Conservation (phyloP, 2,888 invertebrate genomes). For the Digitonthophagus gazella region DNA sequence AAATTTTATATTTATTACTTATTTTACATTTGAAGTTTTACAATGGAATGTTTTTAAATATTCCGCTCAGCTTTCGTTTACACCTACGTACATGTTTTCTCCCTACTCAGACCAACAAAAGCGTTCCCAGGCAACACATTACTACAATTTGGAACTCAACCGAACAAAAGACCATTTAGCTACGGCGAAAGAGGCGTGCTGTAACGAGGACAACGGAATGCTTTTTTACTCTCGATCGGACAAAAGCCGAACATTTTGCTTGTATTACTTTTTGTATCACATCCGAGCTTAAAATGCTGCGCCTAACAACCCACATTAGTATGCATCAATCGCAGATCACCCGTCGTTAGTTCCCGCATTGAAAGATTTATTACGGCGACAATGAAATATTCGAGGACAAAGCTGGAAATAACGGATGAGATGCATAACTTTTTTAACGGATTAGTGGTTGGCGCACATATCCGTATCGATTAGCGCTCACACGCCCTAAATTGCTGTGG, state of each 20-base stretch:
- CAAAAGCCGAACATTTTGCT: background rate
- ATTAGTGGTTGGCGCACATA: background rate
- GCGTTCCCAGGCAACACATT: background rate
- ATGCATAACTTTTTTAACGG: background rate
- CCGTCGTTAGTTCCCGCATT: background rate
- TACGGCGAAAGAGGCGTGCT: background rate
- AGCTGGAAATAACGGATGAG: background rate
- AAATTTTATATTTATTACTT: too few species aligned
- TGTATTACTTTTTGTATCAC: background rate
- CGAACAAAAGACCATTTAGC: background rate
- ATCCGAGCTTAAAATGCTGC: background rate
- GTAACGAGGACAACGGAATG: background rate
- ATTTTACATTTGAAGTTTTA: background rate
- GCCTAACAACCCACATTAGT: background rate
- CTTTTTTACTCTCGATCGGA: background rate
- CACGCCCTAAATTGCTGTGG: background rate
- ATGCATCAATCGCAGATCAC: background rate
- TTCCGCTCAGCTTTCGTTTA: background rate
- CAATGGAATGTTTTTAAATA: background rate
- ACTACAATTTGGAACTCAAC: background rate
- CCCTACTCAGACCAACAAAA: background rate
- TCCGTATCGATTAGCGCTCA: background rate
- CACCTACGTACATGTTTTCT: background rate
- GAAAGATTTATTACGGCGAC: background rate
- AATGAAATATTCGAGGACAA: background rate